These are phyloP conservation scores for Pantherophis alleghaniensis DNA, from an alignment of 2,797 vertebrate species.

Conservation along the genomic window DNA sequence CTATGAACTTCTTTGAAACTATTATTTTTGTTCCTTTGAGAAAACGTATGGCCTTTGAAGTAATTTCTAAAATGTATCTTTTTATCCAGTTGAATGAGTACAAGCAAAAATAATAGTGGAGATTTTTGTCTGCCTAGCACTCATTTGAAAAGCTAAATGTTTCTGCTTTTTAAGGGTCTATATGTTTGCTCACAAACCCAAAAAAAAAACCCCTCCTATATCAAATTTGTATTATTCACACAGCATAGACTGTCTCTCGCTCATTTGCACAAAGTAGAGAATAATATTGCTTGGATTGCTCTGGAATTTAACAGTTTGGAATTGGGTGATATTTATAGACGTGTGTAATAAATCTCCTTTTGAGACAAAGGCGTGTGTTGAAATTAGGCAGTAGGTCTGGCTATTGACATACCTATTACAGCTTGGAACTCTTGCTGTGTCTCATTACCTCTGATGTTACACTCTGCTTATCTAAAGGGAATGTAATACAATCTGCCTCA, in stretches of 20 bases:
- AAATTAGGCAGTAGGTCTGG: constrained; percentile 21
- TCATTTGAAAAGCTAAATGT: background rate
- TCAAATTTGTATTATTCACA: background rate
- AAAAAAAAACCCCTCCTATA: background rate
- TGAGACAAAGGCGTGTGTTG: constrained; percentile 11
- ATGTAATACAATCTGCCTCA: constrained; percentile 27
- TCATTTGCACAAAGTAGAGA: constrained; percentile 6
- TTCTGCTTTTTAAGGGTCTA: background rate
- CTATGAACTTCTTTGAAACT: background rate
- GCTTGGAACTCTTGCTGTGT: constrained; percentile 19
- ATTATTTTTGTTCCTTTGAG: background rate
- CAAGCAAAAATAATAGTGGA: background rate
- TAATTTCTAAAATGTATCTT: background rate
- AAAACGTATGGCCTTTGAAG: background rate
- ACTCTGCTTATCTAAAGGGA: constrained; percentile 30
- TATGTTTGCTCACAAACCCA: background rate
- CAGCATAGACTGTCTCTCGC: background rate
- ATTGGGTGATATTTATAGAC: constrained; percentile 31
- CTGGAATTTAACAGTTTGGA: background rate
- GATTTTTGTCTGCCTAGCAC: background rate
- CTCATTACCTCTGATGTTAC: constrained; percentile 15
- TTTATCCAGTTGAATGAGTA: background rate
- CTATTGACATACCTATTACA: constrained; percentile 20
- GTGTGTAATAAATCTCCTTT: background rate
- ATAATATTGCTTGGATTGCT: constrained; percentile 20